Conservation (phyloP, 2,888 invertebrate species). For the Phengaris arion region DNA sequence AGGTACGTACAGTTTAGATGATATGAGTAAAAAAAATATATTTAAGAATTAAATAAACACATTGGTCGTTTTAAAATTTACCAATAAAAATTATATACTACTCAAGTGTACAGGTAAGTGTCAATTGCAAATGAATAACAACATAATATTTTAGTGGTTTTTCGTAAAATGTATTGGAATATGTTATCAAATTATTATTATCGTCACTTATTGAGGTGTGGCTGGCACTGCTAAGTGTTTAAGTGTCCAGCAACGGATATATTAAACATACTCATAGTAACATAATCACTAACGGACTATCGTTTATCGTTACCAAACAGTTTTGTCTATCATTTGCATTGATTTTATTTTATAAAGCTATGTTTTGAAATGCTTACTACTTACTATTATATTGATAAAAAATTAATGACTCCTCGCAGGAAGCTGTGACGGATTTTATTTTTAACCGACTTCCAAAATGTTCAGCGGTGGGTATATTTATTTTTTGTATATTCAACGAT, state of each 20-base stretch:
- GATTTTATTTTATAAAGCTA: not conserved
- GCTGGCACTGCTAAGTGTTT: not conserved
- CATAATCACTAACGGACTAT: not conserved
- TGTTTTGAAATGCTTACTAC: not conserved
- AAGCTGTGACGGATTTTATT: too few species aligned
- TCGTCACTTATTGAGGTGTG: not conserved
- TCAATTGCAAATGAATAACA: too few species aligned
- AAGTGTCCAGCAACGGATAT: not conserved
- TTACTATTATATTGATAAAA: too few species aligned
- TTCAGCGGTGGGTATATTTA: too few species aligned
- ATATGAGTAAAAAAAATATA: constrained; percentile 32
- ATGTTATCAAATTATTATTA: not conserved
- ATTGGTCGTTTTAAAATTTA: too few species aligned
- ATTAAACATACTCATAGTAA: not conserved
- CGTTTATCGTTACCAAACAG: not conserved
- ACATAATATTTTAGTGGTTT: too few species aligned
- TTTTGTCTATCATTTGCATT: not conserved
- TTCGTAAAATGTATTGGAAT: too few species aligned
- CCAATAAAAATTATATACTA: too few species aligned
- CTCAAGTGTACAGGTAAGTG: too few species aligned
- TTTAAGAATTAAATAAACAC: not conserved
- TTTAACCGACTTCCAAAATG: too few species aligned
- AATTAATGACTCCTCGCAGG: too few species aligned
- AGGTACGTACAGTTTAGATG: constrained; percentile 5
- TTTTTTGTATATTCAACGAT: too few species aligned